Conservation (phyloP, 2,888 invertebrate genomes). For the Eutolmus rufibarbis region DNA sequence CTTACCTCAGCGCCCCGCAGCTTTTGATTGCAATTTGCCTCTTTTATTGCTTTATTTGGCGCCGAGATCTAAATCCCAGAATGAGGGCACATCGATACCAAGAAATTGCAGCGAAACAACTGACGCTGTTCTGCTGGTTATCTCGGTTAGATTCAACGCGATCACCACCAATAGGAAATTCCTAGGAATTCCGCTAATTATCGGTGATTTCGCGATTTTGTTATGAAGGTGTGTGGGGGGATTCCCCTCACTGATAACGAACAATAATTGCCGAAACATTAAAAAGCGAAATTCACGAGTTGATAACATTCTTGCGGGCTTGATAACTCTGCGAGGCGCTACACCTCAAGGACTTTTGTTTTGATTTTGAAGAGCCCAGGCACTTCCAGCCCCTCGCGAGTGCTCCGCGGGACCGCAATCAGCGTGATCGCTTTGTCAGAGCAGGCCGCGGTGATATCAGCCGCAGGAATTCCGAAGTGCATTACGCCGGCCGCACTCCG, state of each 20-base stretch:
- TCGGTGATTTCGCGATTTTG: background rate
- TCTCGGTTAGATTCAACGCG: background rate
- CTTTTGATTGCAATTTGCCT: background rate
- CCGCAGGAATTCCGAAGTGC: constrained; percentile 16
- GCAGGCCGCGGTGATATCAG: constrained; percentile 24
- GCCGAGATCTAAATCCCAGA: background rate
- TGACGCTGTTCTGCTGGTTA: background rate
- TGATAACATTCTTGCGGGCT: background rate
- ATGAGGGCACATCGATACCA: background rate
- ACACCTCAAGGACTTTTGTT: background rate
- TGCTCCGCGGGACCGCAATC: background rate
- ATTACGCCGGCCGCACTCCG: background rate
- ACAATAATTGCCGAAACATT: background rate
- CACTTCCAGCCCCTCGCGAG: background rate
- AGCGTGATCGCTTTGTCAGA: constrained; percentile 6
- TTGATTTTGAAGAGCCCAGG: background rate
- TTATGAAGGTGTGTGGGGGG: background rate
- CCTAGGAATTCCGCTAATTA: background rate
- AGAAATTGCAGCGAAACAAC: background rate
- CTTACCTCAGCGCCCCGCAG: background rate
- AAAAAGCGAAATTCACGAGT: background rate
- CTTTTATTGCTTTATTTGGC: background rate
- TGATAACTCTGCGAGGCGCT: background rate
- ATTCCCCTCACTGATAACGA: background rate
- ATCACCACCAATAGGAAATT: background rate